These are phyloP conservation scores for Burhinus oedicnemus DNA, from an alignment of 2,113 vertebrate genomes.

Conservation along the genomic window DNA sequence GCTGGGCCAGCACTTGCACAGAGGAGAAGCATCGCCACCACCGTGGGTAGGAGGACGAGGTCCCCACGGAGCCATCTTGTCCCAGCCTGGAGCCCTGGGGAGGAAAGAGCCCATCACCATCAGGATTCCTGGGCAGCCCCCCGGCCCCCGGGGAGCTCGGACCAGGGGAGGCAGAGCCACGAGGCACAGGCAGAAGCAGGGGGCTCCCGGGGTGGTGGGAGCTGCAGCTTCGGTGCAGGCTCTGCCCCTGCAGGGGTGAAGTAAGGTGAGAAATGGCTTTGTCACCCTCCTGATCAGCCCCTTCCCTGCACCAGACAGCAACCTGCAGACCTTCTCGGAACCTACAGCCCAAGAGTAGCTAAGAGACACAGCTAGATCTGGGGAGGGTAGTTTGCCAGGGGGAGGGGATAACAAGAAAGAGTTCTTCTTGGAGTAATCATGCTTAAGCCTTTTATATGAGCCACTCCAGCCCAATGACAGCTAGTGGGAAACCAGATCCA, in stretches of 20 bases:
- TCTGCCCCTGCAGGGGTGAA: background rate
- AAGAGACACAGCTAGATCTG: background rate
- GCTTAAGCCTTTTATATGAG: background rate
- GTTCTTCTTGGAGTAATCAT: background rate
- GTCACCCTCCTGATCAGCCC: background rate
- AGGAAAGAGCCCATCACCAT: background rate
- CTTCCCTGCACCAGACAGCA: background rate
- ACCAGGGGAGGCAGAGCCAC: background rate
- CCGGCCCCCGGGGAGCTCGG: fast-evolving
- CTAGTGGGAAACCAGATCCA: background rate
- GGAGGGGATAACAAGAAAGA: background rate
- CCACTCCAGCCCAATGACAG: background rate
- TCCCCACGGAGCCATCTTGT: background rate
- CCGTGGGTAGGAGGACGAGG: background rate
- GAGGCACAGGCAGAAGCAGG: background rate
- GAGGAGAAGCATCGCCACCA: background rate
- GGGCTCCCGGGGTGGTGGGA: background rate
- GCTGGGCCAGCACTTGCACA: background rate
- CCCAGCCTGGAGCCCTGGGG: constrained; percentile 16
- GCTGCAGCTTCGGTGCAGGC: background rate
- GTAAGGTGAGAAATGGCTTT: background rate
- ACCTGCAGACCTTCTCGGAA: background rate
- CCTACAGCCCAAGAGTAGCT: background rate
- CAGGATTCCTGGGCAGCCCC: background rate
- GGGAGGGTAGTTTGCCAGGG: background rate